Conservation (phyloP, 1,140 invertebrate genomes). For the Phthorimaea operculella region DNA sequence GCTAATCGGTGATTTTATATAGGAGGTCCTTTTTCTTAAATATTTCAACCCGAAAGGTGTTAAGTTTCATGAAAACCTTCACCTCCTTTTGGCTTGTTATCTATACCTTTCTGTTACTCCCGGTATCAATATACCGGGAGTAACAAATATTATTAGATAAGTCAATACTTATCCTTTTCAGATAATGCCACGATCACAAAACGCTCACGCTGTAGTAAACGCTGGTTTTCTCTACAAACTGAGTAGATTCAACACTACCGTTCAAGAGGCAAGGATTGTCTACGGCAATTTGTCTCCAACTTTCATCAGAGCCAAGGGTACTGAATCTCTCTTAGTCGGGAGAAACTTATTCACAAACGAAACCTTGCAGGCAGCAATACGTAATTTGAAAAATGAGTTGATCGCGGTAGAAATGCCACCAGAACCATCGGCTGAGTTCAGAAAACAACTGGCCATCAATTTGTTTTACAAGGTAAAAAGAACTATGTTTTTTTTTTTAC, state of each 20-base stretch:
- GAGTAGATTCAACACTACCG: slow-evolving; percentile 63
- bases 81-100: too few relatives aligned
- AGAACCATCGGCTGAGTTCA: slow-evolving; percentile 70
- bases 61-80: too few relatives aligned
- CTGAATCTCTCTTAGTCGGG: slow-evolving; percentile 71
- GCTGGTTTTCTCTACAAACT: slow-evolving; percentile 23
- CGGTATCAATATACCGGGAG: too few relatives aligned
- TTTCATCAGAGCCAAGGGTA: slow-evolving; percentile 75
- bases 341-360: slow-evolving; percentile 56
- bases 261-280: slow-evolving; percentile 62
- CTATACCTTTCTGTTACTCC: too few relatives aligned
- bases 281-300: slow-evolving; percentile 72
- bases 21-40: too few relatives aligned
- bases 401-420: slow-evolving; percentile 70
- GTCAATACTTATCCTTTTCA: slow-evolving; percentile 6
- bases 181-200: slow-evolving; percentile 31
- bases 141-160: not conserved
- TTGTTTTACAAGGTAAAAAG: slow-evolving; percentile 76
- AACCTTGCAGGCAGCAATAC: slow-evolving; percentile 64
- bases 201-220: slow-evolving; percentile 26
- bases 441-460: slow-evolving; percentile 69
- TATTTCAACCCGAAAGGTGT: too few relatives aligned
- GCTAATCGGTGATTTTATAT: too few relatives aligned
- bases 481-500: slow-evolving; percentile 65
- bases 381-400: slow-evolving; percentile 69